Percentiles rank a stretch among this genome's conserved stretches.
These are phyloP conservation scores for Silurus aristotelis DNA, from an alignment of 2,797 vertebrate species.

Conservation along the genomic window DNA sequence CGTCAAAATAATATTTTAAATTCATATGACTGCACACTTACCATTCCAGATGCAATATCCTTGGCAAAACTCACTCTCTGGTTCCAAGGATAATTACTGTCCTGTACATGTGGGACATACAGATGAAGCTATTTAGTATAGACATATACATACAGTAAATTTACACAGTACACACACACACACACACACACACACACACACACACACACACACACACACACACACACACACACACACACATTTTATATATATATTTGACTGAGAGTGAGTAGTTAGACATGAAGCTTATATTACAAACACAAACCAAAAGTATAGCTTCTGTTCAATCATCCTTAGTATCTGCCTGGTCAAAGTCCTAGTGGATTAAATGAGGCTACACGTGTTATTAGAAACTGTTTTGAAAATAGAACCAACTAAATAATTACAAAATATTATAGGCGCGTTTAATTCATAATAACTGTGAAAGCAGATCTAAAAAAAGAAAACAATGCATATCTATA, in stretches of 20 bases:
- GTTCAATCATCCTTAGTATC: neutral
- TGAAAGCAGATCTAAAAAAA: neutral
- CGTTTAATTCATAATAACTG: neutral
- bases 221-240: no score
- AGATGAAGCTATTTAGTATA: neutral
- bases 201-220: no score
- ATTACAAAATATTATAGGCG: neutral
- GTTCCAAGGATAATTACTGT: constrained; percentile 90
- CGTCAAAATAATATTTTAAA: neutral
- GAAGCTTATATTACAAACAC: neutral
- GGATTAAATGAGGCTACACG: neutral
- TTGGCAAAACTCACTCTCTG: constrained; percentile 93
- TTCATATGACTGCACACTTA: constrained; percentile 65
- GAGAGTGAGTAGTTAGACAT: neutral
- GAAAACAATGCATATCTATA: no score
- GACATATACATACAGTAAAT: no score
- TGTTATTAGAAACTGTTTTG: neutral
- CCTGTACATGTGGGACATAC: constrained; percentile 70
- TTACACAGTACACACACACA: no score
- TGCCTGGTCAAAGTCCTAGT: neutral
- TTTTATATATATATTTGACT: no score
- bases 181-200: no score
- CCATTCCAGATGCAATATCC: constrained; percentile 95
- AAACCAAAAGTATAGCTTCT: neutral
- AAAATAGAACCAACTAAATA: neutral